Percentiles rank a stretch among this genome's conserved stretches.
Evolutionary conservation across 2,797 vertebrate genomes (phyloP).

Genomic region (Xenops minutus): DNA sequence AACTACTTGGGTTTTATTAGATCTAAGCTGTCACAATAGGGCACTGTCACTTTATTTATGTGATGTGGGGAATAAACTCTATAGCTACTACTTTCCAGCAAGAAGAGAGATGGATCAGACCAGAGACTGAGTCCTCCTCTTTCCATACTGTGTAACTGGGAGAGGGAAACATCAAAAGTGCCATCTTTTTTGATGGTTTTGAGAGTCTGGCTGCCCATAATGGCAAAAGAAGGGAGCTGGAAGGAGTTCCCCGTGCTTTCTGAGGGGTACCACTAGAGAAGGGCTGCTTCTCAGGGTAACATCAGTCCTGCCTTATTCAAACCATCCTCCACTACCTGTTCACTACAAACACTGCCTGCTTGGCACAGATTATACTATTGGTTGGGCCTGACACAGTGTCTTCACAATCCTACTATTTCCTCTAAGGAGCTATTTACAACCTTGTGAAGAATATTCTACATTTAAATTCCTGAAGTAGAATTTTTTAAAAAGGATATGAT

Average conservation of each 20-base stretch:
- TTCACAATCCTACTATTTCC: background rate
- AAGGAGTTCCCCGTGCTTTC: background rate
- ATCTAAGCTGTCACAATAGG: background rate
- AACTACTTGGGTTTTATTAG: background rate
- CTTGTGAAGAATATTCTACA: background rate
- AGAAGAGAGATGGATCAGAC: background rate
- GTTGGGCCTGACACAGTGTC: background rate
- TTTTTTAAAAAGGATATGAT: background rate
- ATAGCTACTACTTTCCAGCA: background rate
- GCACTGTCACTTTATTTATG: background rate
- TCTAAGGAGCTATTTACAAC: background rate
- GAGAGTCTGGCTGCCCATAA: background rate
- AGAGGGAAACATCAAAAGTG: background rate
- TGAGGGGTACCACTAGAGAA: background rate
- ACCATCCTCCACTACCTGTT: background rate
- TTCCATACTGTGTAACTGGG: background rate
- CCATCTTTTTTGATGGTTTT: background rate
- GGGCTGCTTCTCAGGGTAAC: background rate
- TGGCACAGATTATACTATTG: accelerated
- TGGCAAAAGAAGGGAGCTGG: background rate
- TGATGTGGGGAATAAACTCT: background rate
- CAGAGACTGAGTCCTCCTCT: background rate
- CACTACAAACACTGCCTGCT: background rate
- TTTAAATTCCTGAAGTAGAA: background rate
- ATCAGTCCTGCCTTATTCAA: background rate